These are phyloP conservation scores for Bugulina stolonifera DNA, from an alignment of 2,888 invertebrate species.

Conservation along the genomic window DNA sequence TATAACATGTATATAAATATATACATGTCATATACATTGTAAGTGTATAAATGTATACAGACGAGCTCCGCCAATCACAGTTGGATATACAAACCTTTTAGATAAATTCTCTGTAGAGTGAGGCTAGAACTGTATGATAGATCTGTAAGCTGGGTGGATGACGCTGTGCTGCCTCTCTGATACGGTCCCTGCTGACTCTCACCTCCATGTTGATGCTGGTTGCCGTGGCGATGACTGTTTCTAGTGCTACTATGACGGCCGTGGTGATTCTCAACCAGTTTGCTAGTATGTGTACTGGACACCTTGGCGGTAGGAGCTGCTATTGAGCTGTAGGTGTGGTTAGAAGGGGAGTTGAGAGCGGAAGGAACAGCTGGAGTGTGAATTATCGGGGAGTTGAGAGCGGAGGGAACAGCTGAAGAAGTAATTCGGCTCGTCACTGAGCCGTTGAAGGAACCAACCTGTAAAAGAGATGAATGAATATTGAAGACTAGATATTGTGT, in stretches of 20 bases:
- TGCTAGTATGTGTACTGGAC: background rate
- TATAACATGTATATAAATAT: too few relatives aligned
- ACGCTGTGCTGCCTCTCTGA: background rate
- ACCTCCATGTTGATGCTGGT: too few relatives aligned
- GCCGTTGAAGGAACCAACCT: conserved; percentile 48
- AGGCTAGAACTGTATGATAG: background rate
- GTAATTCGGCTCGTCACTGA: conserved; percentile 43
- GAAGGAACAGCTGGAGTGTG: background rate
- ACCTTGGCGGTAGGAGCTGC: background rate
- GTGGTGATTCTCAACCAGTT: background rate
- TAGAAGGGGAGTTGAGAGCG: background rate
- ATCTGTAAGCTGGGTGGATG: background rate
- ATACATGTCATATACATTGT: too few relatives aligned
- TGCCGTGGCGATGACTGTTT: background rate
- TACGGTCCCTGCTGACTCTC: too few relatives aligned
- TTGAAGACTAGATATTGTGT: too few relatives aligned
- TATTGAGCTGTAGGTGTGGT: background rate
- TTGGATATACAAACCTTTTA: background rate
- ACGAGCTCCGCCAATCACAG: too few relatives aligned
- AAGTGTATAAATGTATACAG: too few relatives aligned
- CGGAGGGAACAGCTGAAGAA: conserved; percentile 30
- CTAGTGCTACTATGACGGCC: background rate
- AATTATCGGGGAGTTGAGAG: background rate
- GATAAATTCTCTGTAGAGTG: background rate
- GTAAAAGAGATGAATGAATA: too few relatives aligned